Evolutionary conservation across 2,888 invertebrate species (phyloP).

Genomic region (Hemicrepidius hirtus): DNA sequence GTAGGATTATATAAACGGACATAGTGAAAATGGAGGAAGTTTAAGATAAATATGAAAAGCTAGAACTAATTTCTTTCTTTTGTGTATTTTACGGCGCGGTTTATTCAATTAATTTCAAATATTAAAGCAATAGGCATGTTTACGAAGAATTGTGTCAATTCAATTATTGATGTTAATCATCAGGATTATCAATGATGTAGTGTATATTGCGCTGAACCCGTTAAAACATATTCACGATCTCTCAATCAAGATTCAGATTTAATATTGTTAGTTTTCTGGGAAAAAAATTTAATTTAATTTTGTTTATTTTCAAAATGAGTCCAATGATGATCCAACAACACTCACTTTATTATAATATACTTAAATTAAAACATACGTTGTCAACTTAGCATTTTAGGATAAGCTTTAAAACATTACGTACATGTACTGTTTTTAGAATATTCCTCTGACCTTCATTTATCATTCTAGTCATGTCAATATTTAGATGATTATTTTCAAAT

Average conservation of each 20-base stretch:
- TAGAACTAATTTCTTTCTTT: neutral
- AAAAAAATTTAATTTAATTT: too few species aligned
- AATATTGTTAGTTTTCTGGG: too few species aligned
- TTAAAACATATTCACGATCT: too few species aligned
- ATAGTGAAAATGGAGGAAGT: neutral
- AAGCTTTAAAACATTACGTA: neutral
- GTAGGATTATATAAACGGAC: neutral
- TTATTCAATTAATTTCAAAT: too few species aligned
- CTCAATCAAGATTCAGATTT: too few species aligned
- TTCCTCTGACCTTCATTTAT: neutral
- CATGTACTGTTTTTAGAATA: slow-evolving; percentile 5
- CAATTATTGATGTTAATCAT: too few species aligned
- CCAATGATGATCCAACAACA: neutral
- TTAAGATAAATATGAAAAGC: neutral
- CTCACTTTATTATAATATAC: too few species aligned
- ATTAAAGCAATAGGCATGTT: too few species aligned
- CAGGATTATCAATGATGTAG: too few species aligned
- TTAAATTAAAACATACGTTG: neutral
- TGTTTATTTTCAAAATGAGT: neutral
- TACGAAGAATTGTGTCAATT: too few species aligned
- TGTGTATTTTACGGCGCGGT: too few species aligned
- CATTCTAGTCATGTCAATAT: slow-evolving; percentile 18
- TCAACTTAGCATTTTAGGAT: neutral
- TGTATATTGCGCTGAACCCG: too few species aligned
- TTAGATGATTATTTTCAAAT: slow-evolving; percentile 23